Conservation (phyloP, 2,797 vertebrate genomes). For the Gymnothorax reevesii region DNA sequence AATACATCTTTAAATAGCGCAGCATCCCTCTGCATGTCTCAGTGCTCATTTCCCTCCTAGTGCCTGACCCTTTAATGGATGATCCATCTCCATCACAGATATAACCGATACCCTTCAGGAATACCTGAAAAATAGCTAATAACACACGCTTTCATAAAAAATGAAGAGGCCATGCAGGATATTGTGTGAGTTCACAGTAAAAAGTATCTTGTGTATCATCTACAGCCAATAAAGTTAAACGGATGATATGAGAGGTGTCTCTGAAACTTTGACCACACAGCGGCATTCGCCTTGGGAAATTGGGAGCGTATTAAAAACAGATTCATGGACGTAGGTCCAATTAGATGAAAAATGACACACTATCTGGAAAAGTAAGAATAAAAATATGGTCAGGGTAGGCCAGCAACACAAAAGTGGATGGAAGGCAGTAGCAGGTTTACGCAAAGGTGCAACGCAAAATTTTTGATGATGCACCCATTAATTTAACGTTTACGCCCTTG, state of each 20-base stretch:
- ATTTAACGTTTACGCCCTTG: too few relatives aligned
- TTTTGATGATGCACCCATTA: too few relatives aligned
- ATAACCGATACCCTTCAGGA: background rate
- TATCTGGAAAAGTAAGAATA: background rate
- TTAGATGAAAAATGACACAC: background rate
- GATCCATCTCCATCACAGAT: background rate
- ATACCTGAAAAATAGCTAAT: background rate
- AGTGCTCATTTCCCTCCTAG: background rate
- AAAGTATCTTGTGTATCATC: background rate
- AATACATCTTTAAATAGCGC: background rate
- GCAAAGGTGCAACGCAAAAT: too few relatives aligned
- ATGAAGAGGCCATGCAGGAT: background rate
- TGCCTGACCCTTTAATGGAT: background rate
- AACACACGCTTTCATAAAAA: too few relatives aligned
- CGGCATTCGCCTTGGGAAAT: background rate
- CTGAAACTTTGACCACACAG: background rate
- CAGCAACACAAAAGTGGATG: too few relatives aligned
- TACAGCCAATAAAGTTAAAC: background rate
- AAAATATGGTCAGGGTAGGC: background rate
- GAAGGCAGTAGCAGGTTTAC: too few relatives aligned
- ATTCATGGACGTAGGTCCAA: background rate
- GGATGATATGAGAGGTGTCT: background rate
- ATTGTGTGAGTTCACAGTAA: background rate
- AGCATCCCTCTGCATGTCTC: background rate
- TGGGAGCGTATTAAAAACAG: background rate